These are phyloP conservation scores for Latheticus oryzae DNA, from an alignment of 2,888 invertebrate species.

Conservation along the genomic window DNA sequence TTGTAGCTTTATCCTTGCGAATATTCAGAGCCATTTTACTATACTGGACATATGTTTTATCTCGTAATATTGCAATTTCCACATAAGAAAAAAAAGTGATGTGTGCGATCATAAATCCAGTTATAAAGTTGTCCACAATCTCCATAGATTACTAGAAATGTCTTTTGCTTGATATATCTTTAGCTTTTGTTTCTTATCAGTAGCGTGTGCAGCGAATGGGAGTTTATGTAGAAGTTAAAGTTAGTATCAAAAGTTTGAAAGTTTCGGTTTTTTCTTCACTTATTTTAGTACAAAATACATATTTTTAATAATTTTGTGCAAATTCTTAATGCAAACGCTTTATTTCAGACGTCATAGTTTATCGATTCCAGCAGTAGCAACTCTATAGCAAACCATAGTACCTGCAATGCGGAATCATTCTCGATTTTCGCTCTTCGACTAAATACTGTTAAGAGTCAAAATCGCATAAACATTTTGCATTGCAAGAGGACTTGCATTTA, in stretches of 20 bases:
- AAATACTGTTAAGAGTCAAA: constrained; percentile 17
- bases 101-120: no score
- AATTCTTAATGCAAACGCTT: constrained; percentile 41
- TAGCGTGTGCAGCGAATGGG: no score
- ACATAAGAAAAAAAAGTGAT: constrained; percentile 29
- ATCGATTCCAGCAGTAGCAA: constrained; percentile 43
- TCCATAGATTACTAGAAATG: no score
- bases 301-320: constrained; percentile 14
- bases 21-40: no score
- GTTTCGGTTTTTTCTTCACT: no score
- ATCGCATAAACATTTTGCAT: constrained; percentile 9
- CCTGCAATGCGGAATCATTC: constrained; percentile 44
- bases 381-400: constrained; percentile 41
- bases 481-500: constrained; percentile 8
- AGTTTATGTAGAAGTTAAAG: no score
- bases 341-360: constrained; percentile 45
- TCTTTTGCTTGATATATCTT: no score
- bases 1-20: no score
- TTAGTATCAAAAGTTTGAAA: constrained; percentile 3
- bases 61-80: constrained; percentile 12
- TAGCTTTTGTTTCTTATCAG: no score
- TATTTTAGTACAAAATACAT: no score
- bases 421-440: constrained; percentile 34
- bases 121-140: no score
- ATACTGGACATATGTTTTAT: constrained; percentile 1